Evolutionary conservation across 2,888 invertebrate genomes (phyloP).

Genomic region (Trichogramma evanescens): DNA sequence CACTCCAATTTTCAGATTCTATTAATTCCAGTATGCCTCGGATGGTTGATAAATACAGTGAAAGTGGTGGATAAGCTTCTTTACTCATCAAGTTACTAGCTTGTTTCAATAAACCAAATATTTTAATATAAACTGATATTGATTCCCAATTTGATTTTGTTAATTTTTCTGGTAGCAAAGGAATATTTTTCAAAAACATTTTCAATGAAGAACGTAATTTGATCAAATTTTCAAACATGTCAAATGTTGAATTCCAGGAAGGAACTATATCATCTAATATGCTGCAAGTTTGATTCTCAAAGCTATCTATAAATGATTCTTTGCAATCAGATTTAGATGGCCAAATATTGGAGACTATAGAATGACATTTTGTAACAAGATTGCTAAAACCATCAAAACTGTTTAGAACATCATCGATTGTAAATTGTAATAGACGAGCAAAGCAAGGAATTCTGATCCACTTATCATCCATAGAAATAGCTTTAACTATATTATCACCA

Average conservation of each 20-base stretch:
- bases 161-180: conserved; percentile 17
- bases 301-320: not conserved
- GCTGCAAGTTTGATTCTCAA: conserved; percentile 2
- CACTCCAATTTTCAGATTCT: conserved; percentile 15
- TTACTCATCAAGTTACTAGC: conserved; percentile 18
- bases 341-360: conserved; percentile 15
- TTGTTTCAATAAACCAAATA: conserved; percentile 20
- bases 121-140: conserved; percentile 15
- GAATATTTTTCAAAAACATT: conserved; percentile 9
- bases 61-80: conserved; percentile 21
- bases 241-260: conserved; percentile 22
- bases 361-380: conserved; percentile 16
- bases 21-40: conserved; percentile 20
- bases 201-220: conserved; percentile 16
- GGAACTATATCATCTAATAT: conserved; percentile 16
- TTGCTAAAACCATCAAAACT: conserved; percentile 14
- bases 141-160: conserved; percentile 20
- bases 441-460: conserved; percentile 23
- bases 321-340: conserved; percentile 9
- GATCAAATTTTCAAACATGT: conserved; percentile 21
- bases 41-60: conserved; percentile 19
- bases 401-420: conserved; percentile 19
- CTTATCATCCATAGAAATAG: conserved; percentile 15
- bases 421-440: conserved; percentile 21
- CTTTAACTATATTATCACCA: conserved; percentile 20